Evolutionary conservation across 2,888 invertebrate species (phyloP).

Genomic region (Trypoxylon attenuatum): DNA sequence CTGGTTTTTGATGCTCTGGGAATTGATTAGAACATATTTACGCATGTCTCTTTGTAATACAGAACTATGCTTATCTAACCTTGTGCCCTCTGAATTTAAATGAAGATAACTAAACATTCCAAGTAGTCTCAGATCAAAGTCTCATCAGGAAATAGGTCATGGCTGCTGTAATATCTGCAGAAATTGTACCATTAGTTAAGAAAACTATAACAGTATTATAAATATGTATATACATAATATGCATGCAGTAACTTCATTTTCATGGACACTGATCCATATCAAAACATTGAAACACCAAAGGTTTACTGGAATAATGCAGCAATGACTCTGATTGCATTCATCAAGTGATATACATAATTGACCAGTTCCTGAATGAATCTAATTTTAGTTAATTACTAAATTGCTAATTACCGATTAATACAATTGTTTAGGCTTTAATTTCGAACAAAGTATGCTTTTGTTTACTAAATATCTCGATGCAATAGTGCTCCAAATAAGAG

Average conservation of each 20-base stretch:
- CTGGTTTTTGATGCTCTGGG: background rate
- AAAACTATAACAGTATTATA: background rate
- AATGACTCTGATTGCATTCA: too few relatives aligned
- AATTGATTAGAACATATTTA: conserved; percentile 3
- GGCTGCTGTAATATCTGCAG: conserved; percentile 33
- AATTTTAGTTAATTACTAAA: too few relatives aligned
- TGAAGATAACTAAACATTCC: conserved; percentile 52
- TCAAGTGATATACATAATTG: too few relatives aligned
- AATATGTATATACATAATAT: background rate
- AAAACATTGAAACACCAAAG: too few relatives aligned
- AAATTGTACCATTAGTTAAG: conserved; percentile 16
- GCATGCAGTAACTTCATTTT: too few relatives aligned
- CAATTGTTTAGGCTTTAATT: background rate
- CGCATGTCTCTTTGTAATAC: conserved; percentile 28
- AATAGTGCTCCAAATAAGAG: background rate
- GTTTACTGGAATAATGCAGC: too few relatives aligned
- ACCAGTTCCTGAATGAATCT: too few relatives aligned
- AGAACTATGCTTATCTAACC: conserved; percentile 57
- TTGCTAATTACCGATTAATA: background rate
- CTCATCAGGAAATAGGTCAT: conserved; percentile 58
- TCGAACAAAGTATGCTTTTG: too few relatives aligned
- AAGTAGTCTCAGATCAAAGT: conserved; percentile 53
- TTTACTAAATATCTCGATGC: too few relatives aligned
- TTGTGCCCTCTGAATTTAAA: conserved; percentile 55
- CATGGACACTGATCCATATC: background rate